These are phyloP conservation scores for Ianthella basta DNA, from an alignment of 37 sponge, comb jelly and placozoan species.

Conservation along the genomic window DNA sequence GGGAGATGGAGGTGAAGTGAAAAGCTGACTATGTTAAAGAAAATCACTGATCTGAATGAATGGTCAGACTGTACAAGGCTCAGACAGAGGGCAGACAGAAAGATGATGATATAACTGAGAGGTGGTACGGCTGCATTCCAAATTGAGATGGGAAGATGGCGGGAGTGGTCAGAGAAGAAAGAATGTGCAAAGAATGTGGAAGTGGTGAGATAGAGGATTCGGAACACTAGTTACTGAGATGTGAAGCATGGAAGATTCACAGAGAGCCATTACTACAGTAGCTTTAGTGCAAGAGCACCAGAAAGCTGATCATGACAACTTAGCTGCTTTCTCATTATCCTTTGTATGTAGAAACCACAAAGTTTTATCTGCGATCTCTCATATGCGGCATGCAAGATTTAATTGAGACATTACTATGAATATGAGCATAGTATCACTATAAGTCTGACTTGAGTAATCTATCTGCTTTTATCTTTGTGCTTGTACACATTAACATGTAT, in stretches of 20 bases:
- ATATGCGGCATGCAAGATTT: too few relatives aligned
- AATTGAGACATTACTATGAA: too few relatives aligned
- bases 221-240: background rate
- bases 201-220: background rate
- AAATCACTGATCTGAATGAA: background rate
- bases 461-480: too few relatives aligned
- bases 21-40: background rate
- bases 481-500: too few relatives aligned
- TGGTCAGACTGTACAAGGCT: background rate
- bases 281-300: too few relatives aligned
- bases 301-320: too few relatives aligned
- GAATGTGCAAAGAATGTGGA: background rate
- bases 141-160: background rate
- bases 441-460: too few relatives aligned
- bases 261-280: background rate
- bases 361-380: too few relatives aligned
- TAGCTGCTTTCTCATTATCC: too few relatives aligned
- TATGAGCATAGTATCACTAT: too few relatives aligned
- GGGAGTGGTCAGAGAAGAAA: background rate
- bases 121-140: background rate
- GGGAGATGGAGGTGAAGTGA: constrained; percentile 18
- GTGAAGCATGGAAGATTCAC: background rate
- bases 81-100: background rate
- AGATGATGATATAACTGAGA: background rate
- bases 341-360: too few relatives aligned